Percentiles rank a stretch among this genome's conserved stretches.
phyloP scores from a whole-genome alignment of 2,888 invertebrate species.

The Candidula unifasciata region DNA sequence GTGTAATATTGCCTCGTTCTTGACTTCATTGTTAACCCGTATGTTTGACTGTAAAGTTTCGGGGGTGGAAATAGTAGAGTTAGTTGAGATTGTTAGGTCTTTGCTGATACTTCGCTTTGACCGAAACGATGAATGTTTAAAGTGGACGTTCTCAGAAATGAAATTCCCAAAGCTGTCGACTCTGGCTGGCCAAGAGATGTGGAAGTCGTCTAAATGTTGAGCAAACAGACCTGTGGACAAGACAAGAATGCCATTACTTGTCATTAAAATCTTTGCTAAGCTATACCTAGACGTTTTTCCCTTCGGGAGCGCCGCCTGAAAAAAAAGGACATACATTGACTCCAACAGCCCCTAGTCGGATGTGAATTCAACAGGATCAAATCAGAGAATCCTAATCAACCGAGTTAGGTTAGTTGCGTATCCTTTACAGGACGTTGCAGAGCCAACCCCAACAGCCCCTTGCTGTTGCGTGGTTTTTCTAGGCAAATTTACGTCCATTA shows the following conservation, averaged over 20 bases:
- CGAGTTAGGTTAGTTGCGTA: no score
- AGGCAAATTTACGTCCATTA: no score
- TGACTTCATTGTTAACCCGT: background rate
- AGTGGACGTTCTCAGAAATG: conserved; percentile 65
- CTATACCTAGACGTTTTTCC: background rate
- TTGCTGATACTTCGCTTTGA: conserved; percentile 51
- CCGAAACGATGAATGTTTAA: conserved; percentile 62
- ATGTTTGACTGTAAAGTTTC: background rate
- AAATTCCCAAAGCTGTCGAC: conserved; percentile 66
- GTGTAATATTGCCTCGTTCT: conserved; percentile 59
- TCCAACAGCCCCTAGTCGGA: no score
- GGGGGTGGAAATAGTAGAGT: background rate
- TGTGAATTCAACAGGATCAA: no score
- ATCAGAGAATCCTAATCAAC: no score
- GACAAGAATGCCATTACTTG: background rate
- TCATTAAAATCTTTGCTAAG: background rate
- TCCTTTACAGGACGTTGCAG: no score
- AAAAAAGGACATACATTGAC: background rate
- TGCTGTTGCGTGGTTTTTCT: no score
- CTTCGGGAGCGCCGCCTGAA: no score
- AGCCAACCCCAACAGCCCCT: no score
- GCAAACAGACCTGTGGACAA: conserved; percentile 37
- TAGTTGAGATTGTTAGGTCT: background rate
- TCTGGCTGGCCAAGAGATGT: conserved; percentile 60
- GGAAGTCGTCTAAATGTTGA: conserved; percentile 45